Conservation (phyloP, 2,113 vertebrate genomes). For the Rhinoptilus africanus region DNA sequence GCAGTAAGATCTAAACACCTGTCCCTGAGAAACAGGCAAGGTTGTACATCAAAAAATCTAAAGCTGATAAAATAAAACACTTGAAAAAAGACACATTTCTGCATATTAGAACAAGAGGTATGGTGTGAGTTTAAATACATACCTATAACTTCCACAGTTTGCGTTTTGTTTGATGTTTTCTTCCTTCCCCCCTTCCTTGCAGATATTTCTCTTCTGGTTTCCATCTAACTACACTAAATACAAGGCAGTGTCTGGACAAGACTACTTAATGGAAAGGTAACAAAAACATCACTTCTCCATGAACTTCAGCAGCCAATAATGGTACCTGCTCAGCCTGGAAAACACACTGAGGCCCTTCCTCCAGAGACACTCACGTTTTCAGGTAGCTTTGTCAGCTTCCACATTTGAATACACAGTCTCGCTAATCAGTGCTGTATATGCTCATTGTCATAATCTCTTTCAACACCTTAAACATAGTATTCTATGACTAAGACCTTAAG, state of each 20-base stretch:
- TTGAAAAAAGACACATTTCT: rapidly evolving
- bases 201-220: background rate
- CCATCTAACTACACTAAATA: background rate
- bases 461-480: background rate
- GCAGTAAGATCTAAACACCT: background rate
- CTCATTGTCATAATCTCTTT: background rate
- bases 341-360: background rate
- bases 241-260: background rate
- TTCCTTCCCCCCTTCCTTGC: no score
- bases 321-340: background rate
- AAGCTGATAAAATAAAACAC: background rate
- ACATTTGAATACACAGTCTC: background rate
- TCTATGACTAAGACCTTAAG: rapidly evolving
- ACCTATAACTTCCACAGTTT: no score
- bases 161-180: background rate
- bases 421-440: background rate
- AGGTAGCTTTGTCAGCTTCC: background rate
- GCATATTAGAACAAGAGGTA: background rate
- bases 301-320: background rate
- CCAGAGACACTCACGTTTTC: background rate
- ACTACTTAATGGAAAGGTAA: background rate
- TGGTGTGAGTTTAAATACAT: background rate
- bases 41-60: background rate
- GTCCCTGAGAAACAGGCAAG: background rate
- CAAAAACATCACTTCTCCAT: background rate